These are phyloP conservation scores for Nephila pilipes DNA, from an alignment of 1,140 invertebrate species.

Conservation along the genomic window DNA sequence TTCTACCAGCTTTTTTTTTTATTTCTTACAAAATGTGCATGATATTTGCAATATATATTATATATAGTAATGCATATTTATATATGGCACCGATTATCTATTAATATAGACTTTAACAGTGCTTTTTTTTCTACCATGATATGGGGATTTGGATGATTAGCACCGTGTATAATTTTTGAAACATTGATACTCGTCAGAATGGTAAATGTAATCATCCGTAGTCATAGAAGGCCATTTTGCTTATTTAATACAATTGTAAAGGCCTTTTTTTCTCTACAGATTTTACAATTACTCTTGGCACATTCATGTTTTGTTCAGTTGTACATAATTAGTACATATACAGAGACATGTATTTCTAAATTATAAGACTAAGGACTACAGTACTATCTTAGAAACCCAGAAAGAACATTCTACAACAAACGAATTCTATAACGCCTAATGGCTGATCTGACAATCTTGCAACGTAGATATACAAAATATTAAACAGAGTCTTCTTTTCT, in stretches of 20 bases:
- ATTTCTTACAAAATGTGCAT: slow-evolving; percentile 64
- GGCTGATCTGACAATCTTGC: neutral
- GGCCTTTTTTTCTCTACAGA: slow-evolving; percentile 37
- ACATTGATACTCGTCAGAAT: slow-evolving; percentile 60
- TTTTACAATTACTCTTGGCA: slow-evolving; percentile 73
- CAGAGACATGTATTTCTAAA: slow-evolving; percentile 24
- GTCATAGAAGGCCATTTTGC: slow-evolving; percentile 11
- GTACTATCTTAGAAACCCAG: neutral
- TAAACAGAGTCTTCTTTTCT: too few species aligned
- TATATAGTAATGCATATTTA: slow-evolving; percentile 41
- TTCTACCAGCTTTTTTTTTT: neutral
- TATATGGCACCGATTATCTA: slow-evolving; percentile 56
- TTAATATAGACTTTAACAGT: slow-evolving; percentile 31
- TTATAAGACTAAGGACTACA: neutral
- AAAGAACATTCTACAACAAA: neutral
- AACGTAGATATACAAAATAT: too few species aligned
- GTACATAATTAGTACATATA: slow-evolving; percentile 28
- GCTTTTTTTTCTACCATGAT: slow-evolving; percentile 56
- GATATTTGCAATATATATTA: slow-evolving; percentile 16
- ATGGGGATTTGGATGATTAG: slow-evolving; percentile 73
- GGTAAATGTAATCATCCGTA: slow-evolving; percentile 73
- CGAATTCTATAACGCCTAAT: neutral
- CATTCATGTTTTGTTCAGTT: slow-evolving; percentile 77
- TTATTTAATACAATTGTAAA: neutral
- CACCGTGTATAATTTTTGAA: slow-evolving; percentile 67